Conservation (phyloP, 2,888 invertebrate genomes). For the Bimastos eiseni region DNA sequence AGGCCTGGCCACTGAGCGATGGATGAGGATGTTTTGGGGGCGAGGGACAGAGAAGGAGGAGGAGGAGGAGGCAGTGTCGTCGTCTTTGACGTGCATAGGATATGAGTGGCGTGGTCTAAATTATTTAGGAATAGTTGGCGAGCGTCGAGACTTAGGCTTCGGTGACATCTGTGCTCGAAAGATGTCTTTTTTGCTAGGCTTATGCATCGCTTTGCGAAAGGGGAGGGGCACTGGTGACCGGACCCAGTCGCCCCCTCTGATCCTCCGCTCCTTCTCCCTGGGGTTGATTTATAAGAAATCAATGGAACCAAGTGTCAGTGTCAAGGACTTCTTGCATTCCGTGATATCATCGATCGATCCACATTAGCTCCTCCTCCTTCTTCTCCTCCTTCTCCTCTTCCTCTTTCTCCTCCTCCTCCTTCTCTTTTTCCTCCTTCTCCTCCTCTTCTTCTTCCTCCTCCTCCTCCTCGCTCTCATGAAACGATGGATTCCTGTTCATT, state of each 20-base stretch:
- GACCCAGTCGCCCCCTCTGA: neutral
- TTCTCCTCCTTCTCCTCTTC: too few relatives aligned
- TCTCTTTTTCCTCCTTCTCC: too few relatives aligned
- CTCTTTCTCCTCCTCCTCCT: too few relatives aligned
- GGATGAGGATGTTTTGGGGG: neutral
- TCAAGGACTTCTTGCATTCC: conserved; percentile 5
- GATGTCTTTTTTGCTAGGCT: neutral
- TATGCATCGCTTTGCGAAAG: conserved; percentile 4
- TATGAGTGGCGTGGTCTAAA: conserved; percentile 9
- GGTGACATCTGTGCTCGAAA: neutral
- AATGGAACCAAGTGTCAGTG: conserved; percentile 1
- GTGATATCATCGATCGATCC: too few relatives aligned
- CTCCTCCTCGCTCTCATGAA: too few relatives aligned
- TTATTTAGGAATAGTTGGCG: neutral
- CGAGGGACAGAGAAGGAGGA: neutral
- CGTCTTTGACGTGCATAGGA: conserved; percentile 13
- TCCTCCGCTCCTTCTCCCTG: neutral
- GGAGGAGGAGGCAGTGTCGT: neutral
- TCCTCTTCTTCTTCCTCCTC: too few relatives aligned
- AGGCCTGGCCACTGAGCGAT: neutral
- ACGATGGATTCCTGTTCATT: neutral
- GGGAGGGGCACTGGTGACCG: too few relatives aligned
- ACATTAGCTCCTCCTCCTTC: too few relatives aligned
- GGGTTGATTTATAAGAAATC: neutral
- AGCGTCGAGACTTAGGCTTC: neutral